A percentile compares a stretch with the other conserved stretches of the same genome.
Conservation (phyloP, 2,888 invertebrate species). For the Pammene fasciana region DNA sequence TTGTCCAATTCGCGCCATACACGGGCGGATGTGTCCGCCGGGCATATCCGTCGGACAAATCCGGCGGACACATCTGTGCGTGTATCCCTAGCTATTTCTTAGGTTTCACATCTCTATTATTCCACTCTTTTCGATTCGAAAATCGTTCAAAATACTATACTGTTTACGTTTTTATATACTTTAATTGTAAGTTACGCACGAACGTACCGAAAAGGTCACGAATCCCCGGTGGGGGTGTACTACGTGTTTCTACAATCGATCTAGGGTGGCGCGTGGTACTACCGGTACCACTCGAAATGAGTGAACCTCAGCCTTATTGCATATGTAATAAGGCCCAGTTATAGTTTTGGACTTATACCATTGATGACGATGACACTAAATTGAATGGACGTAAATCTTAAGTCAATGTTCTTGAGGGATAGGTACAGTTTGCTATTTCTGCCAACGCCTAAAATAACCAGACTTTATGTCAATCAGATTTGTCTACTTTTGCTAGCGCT, state of each 20-base stretch:
- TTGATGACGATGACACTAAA: neutral
- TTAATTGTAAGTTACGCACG: neutral
- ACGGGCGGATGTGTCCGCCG: too few species aligned
- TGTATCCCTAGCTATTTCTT: too few species aligned
- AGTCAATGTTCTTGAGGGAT: too few species aligned
- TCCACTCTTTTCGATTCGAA: too few species aligned
- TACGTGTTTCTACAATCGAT: constrained; percentile 25
- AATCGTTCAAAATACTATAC: neutral
- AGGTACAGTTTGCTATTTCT: too few species aligned
- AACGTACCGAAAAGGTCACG: neutral
- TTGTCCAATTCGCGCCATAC: too few species aligned
- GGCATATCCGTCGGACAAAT: too few species aligned
- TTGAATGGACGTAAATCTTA: neutral
- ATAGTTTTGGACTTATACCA: neutral
- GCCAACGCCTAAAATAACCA: too few species aligned
- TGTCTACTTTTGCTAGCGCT: too few species aligned
- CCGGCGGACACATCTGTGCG: too few species aligned
- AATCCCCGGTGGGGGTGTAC: neutral
- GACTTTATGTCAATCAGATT: too few species aligned
- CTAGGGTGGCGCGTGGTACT: constrained; percentile 32
- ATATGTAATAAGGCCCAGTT: neutral
- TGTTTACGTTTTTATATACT: constrained; percentile 10
- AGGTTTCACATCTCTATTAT: too few species aligned
- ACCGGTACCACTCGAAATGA: neutral
- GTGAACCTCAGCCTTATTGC: neutral